Percentiles rank a stretch among this genome's conserved stretches.
These are phyloP conservation scores for Drosophila anceps DNA, from an alignment of 2,888 invertebrate species.

Conservation along the genomic window DNA sequence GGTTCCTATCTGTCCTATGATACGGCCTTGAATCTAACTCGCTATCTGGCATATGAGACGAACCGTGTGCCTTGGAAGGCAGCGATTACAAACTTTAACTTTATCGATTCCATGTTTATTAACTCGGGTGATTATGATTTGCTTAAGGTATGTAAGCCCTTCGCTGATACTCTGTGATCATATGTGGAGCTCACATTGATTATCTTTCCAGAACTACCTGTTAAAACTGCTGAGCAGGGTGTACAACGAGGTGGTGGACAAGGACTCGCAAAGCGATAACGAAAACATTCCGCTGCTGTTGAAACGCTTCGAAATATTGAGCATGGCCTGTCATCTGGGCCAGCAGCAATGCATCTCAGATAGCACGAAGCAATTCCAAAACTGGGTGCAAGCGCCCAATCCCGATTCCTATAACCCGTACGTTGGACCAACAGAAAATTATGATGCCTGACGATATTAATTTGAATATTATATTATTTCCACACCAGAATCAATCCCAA, in stretches of 20 bases:
- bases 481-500: conserved; percentile 91
- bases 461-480: conserved; percentile 17
- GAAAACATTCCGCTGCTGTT: conserved; percentile 89
- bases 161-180: background rate
- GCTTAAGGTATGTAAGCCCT: conserved; percentile 86
- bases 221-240: conserved; percentile 88
- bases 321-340: conserved; percentile 91
- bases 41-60: conserved; percentile 91
- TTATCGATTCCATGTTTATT: conserved; percentile 92
- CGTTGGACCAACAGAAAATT: conserved; percentile 72
- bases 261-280: conserved; percentile 86
- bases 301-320: conserved; percentile 90
- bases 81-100: conserved; percentile 91
- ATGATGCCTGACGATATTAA: no score
- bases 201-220: conserved; percentile 88
- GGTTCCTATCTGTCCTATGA: conserved; percentile 90
- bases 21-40: conserved; percentile 91
- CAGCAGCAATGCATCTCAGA: conserved; percentile 91
- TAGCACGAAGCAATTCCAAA: conserved; percentile 90
- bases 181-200: background rate
- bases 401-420: conserved; percentile 92
- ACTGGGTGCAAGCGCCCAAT: conserved; percentile 90
- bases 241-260: conserved; percentile 90
- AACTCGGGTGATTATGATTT: conserved; percentile 89
- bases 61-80: conserved; percentile 96